Conservation (phyloP, 1,140 invertebrate species). For the Drosophila baimaii region DNA sequence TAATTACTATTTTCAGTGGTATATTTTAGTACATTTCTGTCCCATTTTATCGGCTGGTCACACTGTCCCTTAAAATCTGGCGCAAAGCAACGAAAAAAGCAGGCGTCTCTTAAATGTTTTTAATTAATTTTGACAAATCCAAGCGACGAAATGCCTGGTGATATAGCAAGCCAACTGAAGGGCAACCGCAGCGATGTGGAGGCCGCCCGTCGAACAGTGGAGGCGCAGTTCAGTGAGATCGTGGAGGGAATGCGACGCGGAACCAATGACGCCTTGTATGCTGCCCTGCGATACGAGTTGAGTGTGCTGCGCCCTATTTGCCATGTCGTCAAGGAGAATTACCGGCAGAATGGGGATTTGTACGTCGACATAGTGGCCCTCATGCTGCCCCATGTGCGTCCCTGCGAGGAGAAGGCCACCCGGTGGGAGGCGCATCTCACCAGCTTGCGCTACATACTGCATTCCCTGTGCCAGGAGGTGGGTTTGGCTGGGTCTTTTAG, state of each 20-base stretch:
- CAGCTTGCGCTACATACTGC: constrained; percentile 59
- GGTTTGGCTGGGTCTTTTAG: background rate
- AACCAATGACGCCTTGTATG: background rate
- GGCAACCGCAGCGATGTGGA: constrained; percentile 35
- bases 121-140: constrained; percentile 19
- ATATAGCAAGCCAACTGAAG: constrained; percentile 32
- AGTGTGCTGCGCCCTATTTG: constrained; percentile 53
- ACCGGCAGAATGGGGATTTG: constrained; percentile 43
- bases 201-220: constrained; percentile 8
- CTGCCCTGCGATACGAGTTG: constrained; percentile 28
- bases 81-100: constrained; percentile 35
- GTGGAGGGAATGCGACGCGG: background rate
- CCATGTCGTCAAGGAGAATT: constrained; percentile 49
- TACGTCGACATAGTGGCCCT: constrained; percentile 48
- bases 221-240: constrained; percentile 5
- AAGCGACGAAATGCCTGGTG: constrained; percentile 30
- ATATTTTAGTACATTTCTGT: background rate
- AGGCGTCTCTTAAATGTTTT: constrained; percentile 35
- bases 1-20: background rate
- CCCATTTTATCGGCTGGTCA: background rate
- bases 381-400: constrained; percentile 51
- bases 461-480: constrained; percentile 52
- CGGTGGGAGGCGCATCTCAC: constrained; percentile 58
- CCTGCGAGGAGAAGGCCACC: constrained; percentile 28
- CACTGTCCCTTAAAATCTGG: constrained; percentile 27